These are phyloP conservation scores for Mungos mungo DNA, from an alignment of 2,113 vertebrate species.

Conservation along the genomic window DNA sequence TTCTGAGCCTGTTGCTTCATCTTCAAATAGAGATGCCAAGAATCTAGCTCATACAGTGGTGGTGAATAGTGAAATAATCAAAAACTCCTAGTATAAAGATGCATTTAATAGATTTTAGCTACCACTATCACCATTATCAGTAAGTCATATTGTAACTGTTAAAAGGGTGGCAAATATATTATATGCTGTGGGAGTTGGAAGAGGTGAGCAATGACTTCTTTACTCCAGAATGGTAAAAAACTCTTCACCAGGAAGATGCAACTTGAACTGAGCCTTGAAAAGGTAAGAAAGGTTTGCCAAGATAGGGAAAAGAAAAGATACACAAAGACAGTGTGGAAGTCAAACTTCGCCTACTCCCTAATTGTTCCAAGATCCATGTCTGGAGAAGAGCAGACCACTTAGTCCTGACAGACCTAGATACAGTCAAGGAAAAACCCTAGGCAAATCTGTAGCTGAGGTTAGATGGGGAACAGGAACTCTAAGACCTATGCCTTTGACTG, in stretches of 20 bases:
- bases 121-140: not conserved
- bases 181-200: not conserved
- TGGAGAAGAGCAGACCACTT: not conserved
- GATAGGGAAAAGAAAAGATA: not conserved
- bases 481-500: not conserved
- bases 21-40: not conserved
- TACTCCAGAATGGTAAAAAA: not conserved
- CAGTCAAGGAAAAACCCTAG: not conserved
- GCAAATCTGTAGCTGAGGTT: not conserved
- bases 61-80: not conserved
- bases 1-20: not conserved
- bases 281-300: not conserved
- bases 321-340: not conserved
- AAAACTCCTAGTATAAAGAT: not conserved
- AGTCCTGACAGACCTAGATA: not conserved
- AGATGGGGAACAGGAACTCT: not conserved
- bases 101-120: not conserved
- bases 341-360: not conserved
- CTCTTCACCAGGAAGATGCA: not conserved
- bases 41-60: not conserved
- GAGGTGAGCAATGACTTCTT: not conserved
- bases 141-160: not conserved
- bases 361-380: not conserved
- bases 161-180: not conserved
- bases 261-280: conserved; percentile 14